A percentile compares a stretch with the other conserved stretches of the same genome.
These are phyloP conservation scores for Eupithecia tripunctaria DNA, from an alignment of 2,888 invertebrate genomes.

Conservation along the genomic window DNA sequence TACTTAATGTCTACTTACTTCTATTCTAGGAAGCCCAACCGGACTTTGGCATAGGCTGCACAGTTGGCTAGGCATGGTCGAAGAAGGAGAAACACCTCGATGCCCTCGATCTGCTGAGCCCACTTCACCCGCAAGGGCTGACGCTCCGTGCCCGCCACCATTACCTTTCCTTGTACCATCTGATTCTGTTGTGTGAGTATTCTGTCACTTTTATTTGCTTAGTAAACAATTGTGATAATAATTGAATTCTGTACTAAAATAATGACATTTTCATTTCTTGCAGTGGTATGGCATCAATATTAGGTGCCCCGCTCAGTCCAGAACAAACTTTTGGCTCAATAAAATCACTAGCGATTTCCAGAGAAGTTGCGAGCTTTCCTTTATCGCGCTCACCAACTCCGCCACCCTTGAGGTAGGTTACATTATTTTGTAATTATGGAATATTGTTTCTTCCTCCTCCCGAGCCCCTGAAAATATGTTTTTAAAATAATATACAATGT, in stretches of 20 bases:
- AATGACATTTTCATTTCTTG: slow-evolving; percentile 48
- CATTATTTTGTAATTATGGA: not conserved
- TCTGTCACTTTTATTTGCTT: not conserved
- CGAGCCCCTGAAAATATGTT: not conserved
- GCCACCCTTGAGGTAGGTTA: slow-evolving; percentile 83
- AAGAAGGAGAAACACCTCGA: slow-evolving; percentile 83
- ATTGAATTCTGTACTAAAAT: too few species aligned
- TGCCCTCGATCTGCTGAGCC: slow-evolving; percentile 90
- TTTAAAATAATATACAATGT: not conserved
- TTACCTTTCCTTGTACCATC: slow-evolving; percentile 90
- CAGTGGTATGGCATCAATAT: slow-evolving; percentile 88
- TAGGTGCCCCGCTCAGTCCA: slow-evolving; percentile 88
- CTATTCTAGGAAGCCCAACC: slow-evolving; percentile 67
- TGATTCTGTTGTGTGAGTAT: slow-evolving; percentile 87
- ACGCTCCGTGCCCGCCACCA: slow-evolving; percentile 90
- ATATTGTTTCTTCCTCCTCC: not conserved
- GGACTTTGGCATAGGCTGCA: slow-evolving; percentile 74
- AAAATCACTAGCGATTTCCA: slow-evolving; percentile 88
- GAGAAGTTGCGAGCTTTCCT: slow-evolving; percentile 91
- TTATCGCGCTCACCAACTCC: slow-evolving; percentile 89
- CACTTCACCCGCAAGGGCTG: slow-evolving; percentile 88
- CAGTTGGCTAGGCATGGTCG: slow-evolving; percentile 75
- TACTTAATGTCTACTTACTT: not conserved
- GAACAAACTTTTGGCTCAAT: slow-evolving; percentile 91
- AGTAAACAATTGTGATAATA: not conserved